Evolutionary conservation across 2,113 vertebrate genomes (phyloP), one percentile per base, ranked within the genome.

Genomic region (Pangasianodon hypophthalmus): DNA sequence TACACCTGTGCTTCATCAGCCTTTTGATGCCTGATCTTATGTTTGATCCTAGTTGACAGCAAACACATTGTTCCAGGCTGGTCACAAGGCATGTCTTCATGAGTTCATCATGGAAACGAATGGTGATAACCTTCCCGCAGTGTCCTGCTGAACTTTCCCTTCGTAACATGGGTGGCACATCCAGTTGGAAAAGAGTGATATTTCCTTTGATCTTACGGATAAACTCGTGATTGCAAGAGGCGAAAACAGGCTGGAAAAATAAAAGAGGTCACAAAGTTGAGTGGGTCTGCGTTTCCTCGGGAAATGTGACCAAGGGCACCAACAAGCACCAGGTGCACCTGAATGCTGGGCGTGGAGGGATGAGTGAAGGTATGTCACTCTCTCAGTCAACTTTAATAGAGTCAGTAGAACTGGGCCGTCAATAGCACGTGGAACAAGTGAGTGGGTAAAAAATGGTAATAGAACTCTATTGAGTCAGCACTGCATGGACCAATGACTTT

Each of bases 221-320:
- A 90, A 69, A 75, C 84, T 86, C 1, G n/a, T 56, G 75, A 54
- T 69, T 71, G 32, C 52, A 18, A 54, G 58, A 69, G 75, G 48
- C 2, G 81, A 81, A 62, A 69, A 86, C 92, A 95, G 94, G 94
- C 95, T 95, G 95, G 93, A 94, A 95, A 94, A 95, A 96, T 93
- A 95, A 71, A 50, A 58, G 44, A 91, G 48, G 92, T 89, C 91
- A 69, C 83, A 90, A 91, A 92, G 88, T 89, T 93, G 87, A 93
- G 60, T 87, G 84, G 82, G 83, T 69, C 91, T 84, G 75, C 75
- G 88, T 92, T 95, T 94, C 94, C 95, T 94, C 91, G 92, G 44
- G 88, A 91, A 92, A 92, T 93, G 88, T 88, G 91, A 93, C 91
- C 93, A 89, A 91, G 88, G 92, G 92, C 87, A 93, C 89, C 91